Evolutionary conservation across 2,797 vertebrate species (phyloP).

Genomic region (Helicolenus hilgendorfi): DNA sequence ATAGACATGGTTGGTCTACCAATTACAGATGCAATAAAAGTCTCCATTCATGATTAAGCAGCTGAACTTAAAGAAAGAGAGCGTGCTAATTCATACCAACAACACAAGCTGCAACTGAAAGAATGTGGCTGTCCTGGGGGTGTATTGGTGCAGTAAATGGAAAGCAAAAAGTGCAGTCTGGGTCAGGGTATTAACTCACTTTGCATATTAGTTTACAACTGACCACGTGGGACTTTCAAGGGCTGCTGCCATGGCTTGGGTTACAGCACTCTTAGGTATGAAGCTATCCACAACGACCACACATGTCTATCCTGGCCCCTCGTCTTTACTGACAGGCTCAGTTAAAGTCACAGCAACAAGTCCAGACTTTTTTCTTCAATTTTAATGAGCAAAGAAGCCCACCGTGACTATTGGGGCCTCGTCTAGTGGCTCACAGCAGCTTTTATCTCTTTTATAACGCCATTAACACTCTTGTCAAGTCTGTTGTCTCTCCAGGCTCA

Average conservation of each 20-base stretch:
- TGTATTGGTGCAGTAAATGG: not conserved
- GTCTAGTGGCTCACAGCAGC: slow-evolving; percentile 9
- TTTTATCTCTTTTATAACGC: slow-evolving; percentile 67
- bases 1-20: not conserved
- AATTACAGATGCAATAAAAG: slow-evolving; percentile 31
- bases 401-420: slow-evolving; percentile 17
- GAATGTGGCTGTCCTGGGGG: not conserved
- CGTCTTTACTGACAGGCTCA: not conserved
- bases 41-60: slow-evolving; percentile 22
- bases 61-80: slow-evolving; percentile 7
- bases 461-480: slow-evolving; percentile 66
- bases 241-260: slow-evolving; percentile 17
- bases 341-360: slow-evolving; percentile 25
- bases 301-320: not conserved
- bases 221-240: slow-evolving; percentile 27
- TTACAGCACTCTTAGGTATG: slow-evolving; percentile 39
- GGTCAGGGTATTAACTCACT: slow-evolving; percentile 29
- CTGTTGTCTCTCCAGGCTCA: slow-evolving; percentile 46
- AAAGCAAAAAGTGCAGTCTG: slow-evolving; percentile 27
- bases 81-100: not conserved
- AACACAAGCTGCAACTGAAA: not conserved
- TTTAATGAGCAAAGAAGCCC: slow-evolving; percentile 62
- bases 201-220: slow-evolving; percentile 62
- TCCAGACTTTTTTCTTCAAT: slow-evolving; percentile 36
- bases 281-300: slow-evolving; percentile 20